These are phyloP conservation scores for Phaetusa simplex DNA, from an alignment of 2,113 vertebrate species.

Conservation along the genomic window DNA sequence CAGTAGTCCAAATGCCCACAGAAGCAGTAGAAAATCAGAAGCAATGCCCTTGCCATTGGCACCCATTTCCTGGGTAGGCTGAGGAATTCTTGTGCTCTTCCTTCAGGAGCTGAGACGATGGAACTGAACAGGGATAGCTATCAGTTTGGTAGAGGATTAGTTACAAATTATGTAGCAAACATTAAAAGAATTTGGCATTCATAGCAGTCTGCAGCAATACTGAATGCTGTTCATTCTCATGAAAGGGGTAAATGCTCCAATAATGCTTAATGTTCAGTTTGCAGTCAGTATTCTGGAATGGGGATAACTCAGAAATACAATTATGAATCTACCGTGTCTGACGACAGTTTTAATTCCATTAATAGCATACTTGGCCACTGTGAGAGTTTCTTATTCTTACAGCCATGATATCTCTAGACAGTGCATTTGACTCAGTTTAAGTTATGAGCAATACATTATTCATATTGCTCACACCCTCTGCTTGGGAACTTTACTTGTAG, in stretches of 20 bases:
- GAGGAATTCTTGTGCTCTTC: not conserved
- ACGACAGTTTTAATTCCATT: constrained; percentile 30
- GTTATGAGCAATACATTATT: constrained; percentile 28
- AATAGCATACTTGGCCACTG: not conserved
- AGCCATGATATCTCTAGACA: not conserved
- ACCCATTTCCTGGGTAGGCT: not conserved
- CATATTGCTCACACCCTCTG: not conserved
- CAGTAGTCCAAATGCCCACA: not conserved
- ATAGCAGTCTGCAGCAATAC: not conserved
- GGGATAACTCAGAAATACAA: constrained; percentile 7
- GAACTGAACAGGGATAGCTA: not conserved
- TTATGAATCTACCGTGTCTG: not conserved
- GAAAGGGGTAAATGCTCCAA: not conserved
- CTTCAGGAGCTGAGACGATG: not conserved
- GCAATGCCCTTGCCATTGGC: not conserved
- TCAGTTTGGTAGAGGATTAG: not conserved
- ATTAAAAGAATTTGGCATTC: constrained; percentile 4
- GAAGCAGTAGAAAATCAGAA: not conserved
- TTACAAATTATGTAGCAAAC: not conserved
- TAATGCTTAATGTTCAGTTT: constrained; percentile 13
- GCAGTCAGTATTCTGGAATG: constrained; percentile 25
- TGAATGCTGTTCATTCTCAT: not conserved
- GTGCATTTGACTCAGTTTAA: not conserved
- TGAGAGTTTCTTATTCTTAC: constrained; percentile 25
- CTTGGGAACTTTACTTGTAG: constrained; percentile 3